Conservation (phyloP, 1,140 invertebrate genomes). For the Fopius arisanus region DNA sequence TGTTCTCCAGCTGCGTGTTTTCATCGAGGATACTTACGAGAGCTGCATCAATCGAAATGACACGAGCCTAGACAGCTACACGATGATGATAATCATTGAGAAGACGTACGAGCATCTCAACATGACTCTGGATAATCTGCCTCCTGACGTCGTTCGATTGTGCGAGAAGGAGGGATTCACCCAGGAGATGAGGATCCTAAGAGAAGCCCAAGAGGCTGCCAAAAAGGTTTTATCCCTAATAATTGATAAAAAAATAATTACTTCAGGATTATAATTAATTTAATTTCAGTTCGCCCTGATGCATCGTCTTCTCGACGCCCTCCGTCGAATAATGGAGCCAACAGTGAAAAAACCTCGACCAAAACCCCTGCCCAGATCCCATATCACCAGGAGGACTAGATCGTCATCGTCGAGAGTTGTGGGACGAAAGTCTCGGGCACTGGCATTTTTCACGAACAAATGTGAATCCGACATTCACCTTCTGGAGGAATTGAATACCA, state of each 20-base stretch:
- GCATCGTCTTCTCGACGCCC: conserved; percentile 45
- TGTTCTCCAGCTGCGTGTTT: conserved; percentile 68
- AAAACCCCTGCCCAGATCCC: conserved; percentile 27
- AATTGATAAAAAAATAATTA: neutral
- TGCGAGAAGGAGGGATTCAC: conserved; percentile 68
- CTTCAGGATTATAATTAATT: neutral
- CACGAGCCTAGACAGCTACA: conserved; percentile 62
- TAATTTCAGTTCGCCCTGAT: conserved; percentile 49
- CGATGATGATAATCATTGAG: conserved; percentile 72
- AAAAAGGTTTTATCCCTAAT: conserved; percentile 59
- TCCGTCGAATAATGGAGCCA: conserved; percentile 62
- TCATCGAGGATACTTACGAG: conserved; percentile 73
- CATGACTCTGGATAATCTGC: conserved; percentile 67
- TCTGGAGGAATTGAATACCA: neutral
- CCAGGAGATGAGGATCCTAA: conserved; percentile 68
- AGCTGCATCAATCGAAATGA: conserved; percentile 68
- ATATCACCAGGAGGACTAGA: conserved; percentile 36
- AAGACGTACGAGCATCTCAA: conserved; percentile 68
- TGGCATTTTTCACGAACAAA: neutral
- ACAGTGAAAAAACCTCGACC: conserved; percentile 45
- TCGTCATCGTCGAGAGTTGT: conserved; percentile 41
- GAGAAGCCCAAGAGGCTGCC: conserved; percentile 68
- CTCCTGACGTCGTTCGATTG: conserved; percentile 67
- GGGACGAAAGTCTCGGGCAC: neutral
- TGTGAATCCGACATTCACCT: neutral